Conservation (phyloP, 1,140 invertebrate species). For the Calephelis nemesis region DNA sequence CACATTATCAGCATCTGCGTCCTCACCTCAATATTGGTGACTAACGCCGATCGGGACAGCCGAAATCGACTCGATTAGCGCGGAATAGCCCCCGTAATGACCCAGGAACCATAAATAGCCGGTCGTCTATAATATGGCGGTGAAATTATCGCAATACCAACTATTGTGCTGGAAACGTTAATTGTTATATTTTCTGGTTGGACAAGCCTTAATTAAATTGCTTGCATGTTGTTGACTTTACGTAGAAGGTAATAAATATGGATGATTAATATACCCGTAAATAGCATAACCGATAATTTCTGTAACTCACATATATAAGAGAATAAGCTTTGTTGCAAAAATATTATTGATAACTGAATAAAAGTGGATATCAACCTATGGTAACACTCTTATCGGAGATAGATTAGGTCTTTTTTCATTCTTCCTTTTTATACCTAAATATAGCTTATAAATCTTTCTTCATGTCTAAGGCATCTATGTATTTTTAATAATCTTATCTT, state of each 20-base stretch:
- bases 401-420: too few species aligned
- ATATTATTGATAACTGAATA: too few species aligned
- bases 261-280: too few species aligned
- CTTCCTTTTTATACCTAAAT: too few species aligned
- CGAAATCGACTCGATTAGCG: constrained; percentile 43
- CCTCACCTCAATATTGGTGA: constrained; percentile 39
- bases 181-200: constrained; percentile 20
- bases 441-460: too few species aligned
- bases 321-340: too few species aligned
- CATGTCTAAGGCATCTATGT: too few species aligned
- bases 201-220: constrained; percentile 11
- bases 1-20: constrained; percentile 34
- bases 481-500: too few species aligned
- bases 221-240: constrained; percentile 2
- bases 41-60: constrained; percentile 35
- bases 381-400: too few species aligned
- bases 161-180: constrained; percentile 8
- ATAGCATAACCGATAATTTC: too few species aligned
- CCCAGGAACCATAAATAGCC: constrained; percentile 23
- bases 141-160: constrained; percentile 31
- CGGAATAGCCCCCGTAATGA: constrained; percentile 36
- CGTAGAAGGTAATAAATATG: not conserved
- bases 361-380: too few species aligned
- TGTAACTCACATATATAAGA: too few species aligned
- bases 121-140: constrained; percentile 33